phyloP scores from a whole-genome alignment of 2,888 invertebrate species.

The Hydrotaea diabolus region DNA sequence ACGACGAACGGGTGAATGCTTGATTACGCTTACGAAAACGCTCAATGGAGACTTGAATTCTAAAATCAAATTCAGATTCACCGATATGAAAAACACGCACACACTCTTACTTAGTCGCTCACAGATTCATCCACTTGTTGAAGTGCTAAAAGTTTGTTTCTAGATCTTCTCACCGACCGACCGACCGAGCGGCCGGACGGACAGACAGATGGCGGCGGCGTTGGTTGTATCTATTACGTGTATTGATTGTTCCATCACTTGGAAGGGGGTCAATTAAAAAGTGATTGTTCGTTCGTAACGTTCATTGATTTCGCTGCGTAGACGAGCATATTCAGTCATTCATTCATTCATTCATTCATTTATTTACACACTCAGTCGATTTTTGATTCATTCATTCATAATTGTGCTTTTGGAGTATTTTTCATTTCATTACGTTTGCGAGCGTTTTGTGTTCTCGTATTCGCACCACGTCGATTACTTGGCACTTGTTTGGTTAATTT shows the following conservation, averaged over 20 bases:
- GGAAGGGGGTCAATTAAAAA: constrained; percentile 51
- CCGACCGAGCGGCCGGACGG: too few species aligned
- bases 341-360: constrained; percentile 29
- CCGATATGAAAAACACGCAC: not conserved
- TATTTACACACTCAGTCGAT: not conserved
- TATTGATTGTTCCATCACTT: constrained; percentile 46
- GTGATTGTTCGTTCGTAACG: constrained; percentile 44
- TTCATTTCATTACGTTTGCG: not conserved
- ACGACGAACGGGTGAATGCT: constrained; percentile 11
- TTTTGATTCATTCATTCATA: constrained; percentile 10
- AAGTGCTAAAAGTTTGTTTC: not conserved
- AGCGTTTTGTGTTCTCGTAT: not conserved
- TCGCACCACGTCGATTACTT: not conserved
- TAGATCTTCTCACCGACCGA: constrained; percentile 38
- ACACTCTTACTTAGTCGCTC: not conserved
- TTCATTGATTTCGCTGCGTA: not conserved
- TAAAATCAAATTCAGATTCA: constrained; percentile 4
- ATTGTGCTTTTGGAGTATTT: not conserved
- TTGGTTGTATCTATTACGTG: constrained; percentile 17
- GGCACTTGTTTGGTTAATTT: not conserved
- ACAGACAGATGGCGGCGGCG: not conserved
- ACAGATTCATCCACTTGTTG: constrained; percentile 12
- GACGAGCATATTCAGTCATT: not conserved
- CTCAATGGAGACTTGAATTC: not conserved
- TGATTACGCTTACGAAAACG: constrained; percentile 31